A percentile compares a stretch with the other conserved stretches of the same genome.
Evolutionary conservation across 2,797 vertebrate species (phyloP).

Genomic region (Onychomys arenicola): DNA sequence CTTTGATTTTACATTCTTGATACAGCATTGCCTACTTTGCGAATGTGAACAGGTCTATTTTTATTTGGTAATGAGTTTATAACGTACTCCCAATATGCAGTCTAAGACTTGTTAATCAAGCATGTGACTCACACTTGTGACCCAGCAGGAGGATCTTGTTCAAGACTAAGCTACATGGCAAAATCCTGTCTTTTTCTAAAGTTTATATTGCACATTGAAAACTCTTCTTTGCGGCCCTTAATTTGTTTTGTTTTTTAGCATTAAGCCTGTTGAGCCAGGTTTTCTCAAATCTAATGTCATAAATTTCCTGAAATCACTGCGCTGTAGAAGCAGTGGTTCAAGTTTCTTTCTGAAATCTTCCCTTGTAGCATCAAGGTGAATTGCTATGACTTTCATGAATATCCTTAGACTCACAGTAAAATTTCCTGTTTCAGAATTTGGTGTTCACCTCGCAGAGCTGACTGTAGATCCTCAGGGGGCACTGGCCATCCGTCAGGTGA

Average conservation of each 20-base stretch:
- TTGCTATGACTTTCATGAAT: neutral
- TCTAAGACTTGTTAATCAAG: neutral
- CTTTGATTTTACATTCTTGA: neutral
- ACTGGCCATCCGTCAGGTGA: conserved; percentile 97
- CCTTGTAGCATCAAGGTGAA: neutral
- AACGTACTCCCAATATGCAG: neutral
- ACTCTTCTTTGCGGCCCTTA: neutral
- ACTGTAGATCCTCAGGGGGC: conserved; percentile 97
- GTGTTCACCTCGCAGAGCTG: conserved; percentile 97
- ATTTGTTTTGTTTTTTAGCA: conserved; percentile 4
- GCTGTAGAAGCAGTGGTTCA: neutral
- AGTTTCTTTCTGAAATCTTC: neutral
- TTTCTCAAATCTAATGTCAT: neutral
- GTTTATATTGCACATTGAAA: neutral
- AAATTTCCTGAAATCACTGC: neutral
- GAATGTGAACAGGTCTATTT: conserved; percentile 5
- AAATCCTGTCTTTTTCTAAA: neutral
- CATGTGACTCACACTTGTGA: neutral
- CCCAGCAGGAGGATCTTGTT: neutral
- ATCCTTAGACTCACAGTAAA: neutral
- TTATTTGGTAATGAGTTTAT: neutral
- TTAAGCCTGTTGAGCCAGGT: neutral
- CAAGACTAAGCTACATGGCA: neutral
- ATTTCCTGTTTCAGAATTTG: conserved; percentile 92
- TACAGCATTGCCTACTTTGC: neutral